phyloP scores from a whole-genome alignment of 2,797 vertebrate genomes.

The Furcifer pardalis region DNA sequence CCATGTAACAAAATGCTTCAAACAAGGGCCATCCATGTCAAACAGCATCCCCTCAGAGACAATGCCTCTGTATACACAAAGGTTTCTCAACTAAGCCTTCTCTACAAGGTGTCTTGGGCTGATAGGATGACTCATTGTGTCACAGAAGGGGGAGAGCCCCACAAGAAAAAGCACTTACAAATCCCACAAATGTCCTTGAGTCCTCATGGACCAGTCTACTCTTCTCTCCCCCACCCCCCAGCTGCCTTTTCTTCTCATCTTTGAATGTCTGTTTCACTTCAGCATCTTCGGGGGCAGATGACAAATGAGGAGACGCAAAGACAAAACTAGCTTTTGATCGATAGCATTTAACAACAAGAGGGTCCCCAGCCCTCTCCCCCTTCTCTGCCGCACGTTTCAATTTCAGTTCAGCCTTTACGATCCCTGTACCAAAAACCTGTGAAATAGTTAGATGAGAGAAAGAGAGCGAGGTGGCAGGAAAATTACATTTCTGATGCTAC shows the following conservation, averaged over 20 bases:
- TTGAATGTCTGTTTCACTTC: constrained; percentile 9
- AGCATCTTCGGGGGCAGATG: constrained; percentile 24
- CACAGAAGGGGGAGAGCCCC: neutral
- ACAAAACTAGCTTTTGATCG: constrained; percentile 9
- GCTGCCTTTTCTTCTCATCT: neutral
- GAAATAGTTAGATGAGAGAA: constrained; percentile 5
- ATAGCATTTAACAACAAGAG: constrained; percentile 27
- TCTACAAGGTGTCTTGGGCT: neutral
- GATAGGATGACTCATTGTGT: neutral
- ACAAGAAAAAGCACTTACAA: neutral
- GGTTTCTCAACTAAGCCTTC: neutral
- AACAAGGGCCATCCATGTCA: neutral
- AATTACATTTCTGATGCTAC: constrained; percentile 38
- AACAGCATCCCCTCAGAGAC: neutral
- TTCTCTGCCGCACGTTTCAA: neutral
- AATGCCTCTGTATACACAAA: no score
- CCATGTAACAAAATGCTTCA: neutral
- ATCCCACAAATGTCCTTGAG: neutral
- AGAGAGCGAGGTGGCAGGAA: neutral
- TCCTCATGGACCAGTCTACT: neutral
- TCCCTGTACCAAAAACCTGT: neutral
- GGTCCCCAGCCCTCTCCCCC: neutral
- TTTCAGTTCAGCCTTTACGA: constrained; percentile 8
- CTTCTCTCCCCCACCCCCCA: neutral
- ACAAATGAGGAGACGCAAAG: constrained; percentile 5